Percentiles rank a stretch among this genome's conserved stretches.
Evolutionary conservation across 2,888 invertebrate species (phyloP).

Genomic region (Cryptus armator): DNA sequence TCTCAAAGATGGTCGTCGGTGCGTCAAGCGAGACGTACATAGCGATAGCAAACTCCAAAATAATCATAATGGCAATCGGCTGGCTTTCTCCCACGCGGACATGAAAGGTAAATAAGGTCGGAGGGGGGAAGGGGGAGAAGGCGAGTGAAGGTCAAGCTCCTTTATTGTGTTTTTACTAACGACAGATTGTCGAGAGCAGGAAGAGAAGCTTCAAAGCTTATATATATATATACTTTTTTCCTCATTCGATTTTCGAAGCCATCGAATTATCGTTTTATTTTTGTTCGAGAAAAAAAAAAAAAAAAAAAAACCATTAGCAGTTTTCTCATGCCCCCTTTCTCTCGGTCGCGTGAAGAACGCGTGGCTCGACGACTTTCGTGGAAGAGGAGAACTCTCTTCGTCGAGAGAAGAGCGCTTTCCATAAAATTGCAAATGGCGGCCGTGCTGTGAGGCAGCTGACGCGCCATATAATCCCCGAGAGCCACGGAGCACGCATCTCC

Average conservation of each 20-base stretch:
- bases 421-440: conserved; percentile 83
- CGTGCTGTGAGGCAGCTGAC: conserved; percentile 72
- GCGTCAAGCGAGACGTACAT: conserved; percentile 24
- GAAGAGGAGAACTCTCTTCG: conserved; percentile 45
- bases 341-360: conserved; percentile 12
- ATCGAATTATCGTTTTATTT: conserved; percentile 22
- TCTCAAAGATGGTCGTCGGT: conserved; percentile 17
- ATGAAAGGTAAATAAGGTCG: conserved; percentile 67
- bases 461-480: conserved; percentile 48
- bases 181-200: conserved; percentile 30
- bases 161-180: conserved; percentile 46
- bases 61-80: conserved; percentile 57
- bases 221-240: background rate
- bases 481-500: conserved; percentile 53
- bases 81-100: conserved; percentile 66
- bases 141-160: conserved; percentile 67
- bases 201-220: conserved; percentile 43
- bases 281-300: background rate
- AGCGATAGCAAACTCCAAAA: conserved; percentile 40
- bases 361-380: conserved; percentile 42
- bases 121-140: conserved; percentile 37
- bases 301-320: background rate
- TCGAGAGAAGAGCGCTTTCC: conserved; percentile 66
- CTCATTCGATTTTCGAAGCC: background rate
- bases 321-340: conserved; percentile 14